A percentile compares a stretch with the other conserved stretches of the same genome.
Evolutionary conservation across 2,797 vertebrate species (phyloP).

Genomic region (Sphaeramia orbicularis): DNA sequence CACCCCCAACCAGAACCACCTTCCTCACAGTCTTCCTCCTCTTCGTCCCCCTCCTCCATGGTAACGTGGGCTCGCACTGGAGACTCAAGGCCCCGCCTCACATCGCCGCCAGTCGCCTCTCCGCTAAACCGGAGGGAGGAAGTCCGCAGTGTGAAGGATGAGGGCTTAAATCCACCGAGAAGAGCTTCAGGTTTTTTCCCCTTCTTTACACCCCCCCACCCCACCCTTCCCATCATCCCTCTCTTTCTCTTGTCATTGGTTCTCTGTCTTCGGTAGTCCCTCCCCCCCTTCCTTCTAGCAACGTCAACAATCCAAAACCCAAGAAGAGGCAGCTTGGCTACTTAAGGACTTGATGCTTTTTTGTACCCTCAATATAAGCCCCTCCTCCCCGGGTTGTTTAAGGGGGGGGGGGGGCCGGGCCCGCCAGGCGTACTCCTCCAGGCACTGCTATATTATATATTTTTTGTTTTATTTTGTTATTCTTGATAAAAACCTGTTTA

Average conservation of each 20-base stretch:
- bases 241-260: conserved; percentile 38
- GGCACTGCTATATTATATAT: conserved; percentile 83
- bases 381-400: conserved; percentile 48
- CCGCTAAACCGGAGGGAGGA: conserved; percentile 44
- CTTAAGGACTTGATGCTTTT: conserved; percentile 81
- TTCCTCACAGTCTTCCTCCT: too few relatives aligned
- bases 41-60: conserved; percentile 34
- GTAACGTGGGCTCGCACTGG: conserved; percentile 68
- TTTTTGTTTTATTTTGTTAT: conserved; percentile 66
- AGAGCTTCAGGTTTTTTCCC: conserved; percentile 65
- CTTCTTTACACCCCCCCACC: conserved; percentile 5
- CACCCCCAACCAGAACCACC: neutral
- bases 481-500: conserved; percentile 74
- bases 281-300: conserved; percentile 44
- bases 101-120: conserved; percentile 21
- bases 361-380: conserved; percentile 68
- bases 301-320: conserved; percentile 76
- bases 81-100: conserved; percentile 65
- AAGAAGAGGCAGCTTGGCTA: conserved; percentile 86
- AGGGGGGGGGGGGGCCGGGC: conserved; percentile 34
- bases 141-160: conserved; percentile 51
- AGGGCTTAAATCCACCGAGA: conserved; percentile 48
- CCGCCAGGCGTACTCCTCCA: conserved; percentile 73
- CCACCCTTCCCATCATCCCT: conserved; percentile 16
- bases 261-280: conserved; percentile 8